Evolutionary conservation across 2,888 invertebrate genomes (phyloP).

Genomic region (Chloroclysta siterata): DNA sequence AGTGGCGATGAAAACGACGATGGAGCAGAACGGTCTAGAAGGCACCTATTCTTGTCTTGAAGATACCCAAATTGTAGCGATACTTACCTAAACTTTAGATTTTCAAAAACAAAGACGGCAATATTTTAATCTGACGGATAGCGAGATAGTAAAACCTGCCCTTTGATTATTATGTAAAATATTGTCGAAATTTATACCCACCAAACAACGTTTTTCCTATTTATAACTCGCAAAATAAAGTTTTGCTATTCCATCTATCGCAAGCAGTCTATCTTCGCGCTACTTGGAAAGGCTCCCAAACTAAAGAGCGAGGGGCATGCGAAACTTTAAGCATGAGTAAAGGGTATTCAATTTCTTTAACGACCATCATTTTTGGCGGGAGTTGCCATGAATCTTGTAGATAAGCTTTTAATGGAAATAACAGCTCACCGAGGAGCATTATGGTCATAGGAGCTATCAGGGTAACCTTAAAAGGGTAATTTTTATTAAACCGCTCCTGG

Average conservation of each 20-base stretch:
- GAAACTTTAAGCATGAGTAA: conserved; percentile 67
- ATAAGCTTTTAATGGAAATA: conserved; percentile 79
- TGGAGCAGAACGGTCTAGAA: no score
- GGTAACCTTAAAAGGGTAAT: conserved; percentile 63
- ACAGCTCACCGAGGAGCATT: conserved; percentile 64
- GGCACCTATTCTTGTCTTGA: no score
- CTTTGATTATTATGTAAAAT: no score
- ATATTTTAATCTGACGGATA: no score
- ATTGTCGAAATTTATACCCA: background rate
- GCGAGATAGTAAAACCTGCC: no score
- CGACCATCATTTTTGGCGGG: conserved; percentile 73
- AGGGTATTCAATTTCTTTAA: conserved; percentile 77
- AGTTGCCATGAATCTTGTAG: conserved; percentile 74
- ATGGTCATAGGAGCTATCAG: conserved; percentile 69
- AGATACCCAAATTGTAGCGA: no score
- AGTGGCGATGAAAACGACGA: no score
- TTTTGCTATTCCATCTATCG: conserved; percentile 25
- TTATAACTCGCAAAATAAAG: conserved; percentile 16
- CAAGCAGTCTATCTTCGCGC: conserved; percentile 29
- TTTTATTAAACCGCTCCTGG: conserved; percentile 55
- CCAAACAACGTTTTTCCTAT: background rate
- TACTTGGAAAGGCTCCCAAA: conserved; percentile 41
- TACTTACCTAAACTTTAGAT: no score
- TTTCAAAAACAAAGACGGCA: no score
- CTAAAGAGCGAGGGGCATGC: conserved; percentile 52